phyloP scores from a whole-genome alignment of 2,797 vertebrate species.

The Dicrostonyx torquatus region DNA sequence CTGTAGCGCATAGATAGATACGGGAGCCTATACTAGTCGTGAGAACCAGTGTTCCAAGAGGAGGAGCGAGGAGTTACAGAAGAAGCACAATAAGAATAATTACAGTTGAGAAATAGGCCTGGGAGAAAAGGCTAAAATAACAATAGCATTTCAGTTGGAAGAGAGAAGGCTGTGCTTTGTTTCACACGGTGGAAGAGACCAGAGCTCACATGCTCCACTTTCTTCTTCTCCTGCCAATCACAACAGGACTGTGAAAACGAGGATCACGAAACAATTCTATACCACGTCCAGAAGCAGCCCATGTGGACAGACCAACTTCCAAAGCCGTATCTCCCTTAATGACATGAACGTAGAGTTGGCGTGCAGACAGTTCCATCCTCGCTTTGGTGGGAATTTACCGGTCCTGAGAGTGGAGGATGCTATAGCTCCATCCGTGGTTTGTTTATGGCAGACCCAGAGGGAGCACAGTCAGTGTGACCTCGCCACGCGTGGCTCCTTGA shows the following conservation, averaged over 20 bases:
- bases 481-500: background rate
- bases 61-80: background rate
- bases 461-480: background rate
- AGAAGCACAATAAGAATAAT: conserved; percentile 31
- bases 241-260: background rate
- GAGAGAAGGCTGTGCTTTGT: conserved; percentile 9
- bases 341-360: background rate
- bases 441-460: background rate
- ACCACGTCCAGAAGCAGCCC: background rate
- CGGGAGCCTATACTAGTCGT: background rate
- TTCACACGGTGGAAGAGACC: background rate
- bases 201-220: background rate
- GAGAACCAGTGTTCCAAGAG: background rate
- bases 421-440: background rate
- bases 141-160: background rate
- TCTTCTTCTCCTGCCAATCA: background rate
- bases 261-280: background rate
- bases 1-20: background rate
- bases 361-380: background rate
- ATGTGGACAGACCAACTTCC: background rate
- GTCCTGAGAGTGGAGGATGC: background rate
- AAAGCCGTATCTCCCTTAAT: background rate
- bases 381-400: background rate
- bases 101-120: conserved; percentile 52
- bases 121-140: conserved; percentile 56